Percentiles rank a stretch among this genome's conserved stretches.
These are phyloP conservation scores for Helostoma temminkii DNA, from an alignment of 2,797 vertebrate species.

Conservation along the genomic window DNA sequence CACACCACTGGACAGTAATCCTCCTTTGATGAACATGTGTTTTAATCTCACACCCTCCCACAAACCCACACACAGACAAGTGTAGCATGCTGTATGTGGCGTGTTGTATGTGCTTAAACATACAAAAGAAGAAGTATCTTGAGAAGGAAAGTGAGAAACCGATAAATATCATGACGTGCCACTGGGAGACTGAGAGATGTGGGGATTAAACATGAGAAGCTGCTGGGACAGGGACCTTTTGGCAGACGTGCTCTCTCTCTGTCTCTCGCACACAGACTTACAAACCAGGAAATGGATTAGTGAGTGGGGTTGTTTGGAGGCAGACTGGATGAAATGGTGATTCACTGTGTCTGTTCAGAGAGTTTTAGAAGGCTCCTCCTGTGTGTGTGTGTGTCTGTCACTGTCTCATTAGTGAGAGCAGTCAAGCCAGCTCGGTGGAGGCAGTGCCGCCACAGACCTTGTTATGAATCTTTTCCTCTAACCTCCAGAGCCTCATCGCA, in stretches of 20 bases:
- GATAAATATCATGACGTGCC: slow-evolving; percentile 16
- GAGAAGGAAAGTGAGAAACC: background rate
- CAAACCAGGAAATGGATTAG: slow-evolving; percentile 57
- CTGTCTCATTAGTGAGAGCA: slow-evolving; percentile 62
- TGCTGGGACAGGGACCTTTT: slow-evolving; percentile 55
- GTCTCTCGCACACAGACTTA: slow-evolving; percentile 2
- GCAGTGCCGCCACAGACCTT: slow-evolving; percentile 41
- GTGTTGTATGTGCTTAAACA: no score
- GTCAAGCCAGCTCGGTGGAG: slow-evolving; percentile 44
- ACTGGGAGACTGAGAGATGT: slow-evolving; percentile 16
- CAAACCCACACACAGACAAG: background rate
- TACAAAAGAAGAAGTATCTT: background rate
- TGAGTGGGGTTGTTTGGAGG: slow-evolving; percentile 55
- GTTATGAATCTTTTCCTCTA: slow-evolving; percentile 47
- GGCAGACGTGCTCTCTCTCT: slow-evolving; percentile 21
- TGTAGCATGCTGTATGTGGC: no score
- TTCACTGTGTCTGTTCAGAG: slow-evolving; percentile 49
- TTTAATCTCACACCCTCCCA: slow-evolving; percentile 46
- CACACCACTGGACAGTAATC: slow-evolving; percentile 64
- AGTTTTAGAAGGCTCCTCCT: slow-evolving; percentile 32
- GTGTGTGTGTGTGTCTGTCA: background rate
- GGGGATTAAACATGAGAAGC: slow-evolving; percentile 56
- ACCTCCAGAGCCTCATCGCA: slow-evolving; percentile 22
- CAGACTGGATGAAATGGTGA: slow-evolving; percentile 56
- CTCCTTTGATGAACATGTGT: slow-evolving; percentile 71